Evolutionary conservation across 2,888 invertebrate genomes (phyloP).

Genomic region (Plutella xylostella): DNA sequence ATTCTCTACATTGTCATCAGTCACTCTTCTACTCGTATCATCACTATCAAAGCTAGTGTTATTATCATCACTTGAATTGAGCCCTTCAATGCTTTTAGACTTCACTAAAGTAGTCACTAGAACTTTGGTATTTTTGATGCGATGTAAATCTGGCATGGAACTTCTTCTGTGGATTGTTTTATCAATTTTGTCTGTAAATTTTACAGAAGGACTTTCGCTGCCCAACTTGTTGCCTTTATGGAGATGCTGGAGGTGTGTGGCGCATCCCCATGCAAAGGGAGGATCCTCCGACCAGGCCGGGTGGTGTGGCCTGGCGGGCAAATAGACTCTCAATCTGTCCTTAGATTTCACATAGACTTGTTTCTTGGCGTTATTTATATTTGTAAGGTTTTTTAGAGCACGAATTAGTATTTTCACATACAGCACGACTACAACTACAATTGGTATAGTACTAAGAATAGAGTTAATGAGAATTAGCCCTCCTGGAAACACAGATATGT

Average conservation of each 20-base stretch:
- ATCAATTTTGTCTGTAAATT: slow-evolving; percentile 14
- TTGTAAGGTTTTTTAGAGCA: slow-evolving; percentile 61
- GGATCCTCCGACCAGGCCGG: slow-evolving; percentile 23
- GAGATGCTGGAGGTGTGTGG: too few relatives aligned
- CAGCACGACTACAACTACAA: slow-evolving; percentile 48
- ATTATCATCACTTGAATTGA: too few relatives aligned
- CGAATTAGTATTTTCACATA: slow-evolving; percentile 70
- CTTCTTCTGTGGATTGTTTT: too few relatives aligned
- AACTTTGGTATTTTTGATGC: slow-evolving; percentile 8
- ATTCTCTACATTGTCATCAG: too few relatives aligned
- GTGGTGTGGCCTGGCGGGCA: slow-evolving; percentile 27
- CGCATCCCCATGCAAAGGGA: too few relatives aligned
- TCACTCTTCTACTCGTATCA: too few relatives aligned
- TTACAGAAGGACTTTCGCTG: slow-evolving; percentile 36
- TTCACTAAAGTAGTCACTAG: too few relatives aligned
- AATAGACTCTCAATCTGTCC: slow-evolving; percentile 39
- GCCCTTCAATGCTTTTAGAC: slow-evolving; percentile 41
- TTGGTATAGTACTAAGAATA: slow-evolving; percentile 64
- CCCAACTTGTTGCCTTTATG: slow-evolving; percentile 17
- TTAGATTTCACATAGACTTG: slow-evolving; percentile 23
- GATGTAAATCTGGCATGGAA: too few relatives aligned
- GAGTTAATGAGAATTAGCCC: slow-evolving; percentile 66
- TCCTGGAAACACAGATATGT: slow-evolving; percentile 67
- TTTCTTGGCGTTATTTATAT: slow-evolving; percentile 33
- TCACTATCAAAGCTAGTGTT: too few relatives aligned